Percentiles rank a stretch among this genome's conserved stretches.
These are phyloP conservation scores for Varanus salvator DNA, from an alignment of 2,113 vertebrate species.

Conservation along the genomic window DNA sequence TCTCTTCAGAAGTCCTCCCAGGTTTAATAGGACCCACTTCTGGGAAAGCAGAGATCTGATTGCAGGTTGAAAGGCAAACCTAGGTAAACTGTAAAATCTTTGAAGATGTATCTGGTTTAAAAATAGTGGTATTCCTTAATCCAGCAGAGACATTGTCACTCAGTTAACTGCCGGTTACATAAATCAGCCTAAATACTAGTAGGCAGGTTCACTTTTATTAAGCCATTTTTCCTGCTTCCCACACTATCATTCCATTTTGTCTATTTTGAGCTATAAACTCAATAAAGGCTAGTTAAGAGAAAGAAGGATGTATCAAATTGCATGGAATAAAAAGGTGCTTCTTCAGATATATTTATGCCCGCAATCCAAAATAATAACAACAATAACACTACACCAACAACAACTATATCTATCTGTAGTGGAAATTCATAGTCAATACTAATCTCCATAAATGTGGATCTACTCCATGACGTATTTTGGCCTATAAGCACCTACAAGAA, in stretches of 20 bases:
- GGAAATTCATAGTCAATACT: neutral
- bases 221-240: neutral
- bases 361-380: neutral
- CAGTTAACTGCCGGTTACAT: neutral
- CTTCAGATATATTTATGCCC: neutral
- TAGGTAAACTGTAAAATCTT: neutral
- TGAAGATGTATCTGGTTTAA: neutral
- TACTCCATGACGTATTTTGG: neutral
- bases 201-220: neutral
- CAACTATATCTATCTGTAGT: neutral
- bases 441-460: neutral
- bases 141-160: conserved; percentile 3
- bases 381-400: too few relatives aligned
- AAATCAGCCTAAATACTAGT: neutral
- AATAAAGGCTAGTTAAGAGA: neutral
- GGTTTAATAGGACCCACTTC: too few relatives aligned
- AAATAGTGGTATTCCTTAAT: neutral
- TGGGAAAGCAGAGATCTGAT: too few relatives aligned
- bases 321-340: conserved; percentile 1
- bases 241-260: neutral
- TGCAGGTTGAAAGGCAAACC: neutral
- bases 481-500: neutral
- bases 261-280: conserved; percentile 1
- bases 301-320: neutral
- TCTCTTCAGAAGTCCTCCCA: too few relatives aligned